Evolutionary conservation across 2,797 vertebrate genomes (phyloP).

Genomic region (Pipistrellus kuhlii): DNA sequence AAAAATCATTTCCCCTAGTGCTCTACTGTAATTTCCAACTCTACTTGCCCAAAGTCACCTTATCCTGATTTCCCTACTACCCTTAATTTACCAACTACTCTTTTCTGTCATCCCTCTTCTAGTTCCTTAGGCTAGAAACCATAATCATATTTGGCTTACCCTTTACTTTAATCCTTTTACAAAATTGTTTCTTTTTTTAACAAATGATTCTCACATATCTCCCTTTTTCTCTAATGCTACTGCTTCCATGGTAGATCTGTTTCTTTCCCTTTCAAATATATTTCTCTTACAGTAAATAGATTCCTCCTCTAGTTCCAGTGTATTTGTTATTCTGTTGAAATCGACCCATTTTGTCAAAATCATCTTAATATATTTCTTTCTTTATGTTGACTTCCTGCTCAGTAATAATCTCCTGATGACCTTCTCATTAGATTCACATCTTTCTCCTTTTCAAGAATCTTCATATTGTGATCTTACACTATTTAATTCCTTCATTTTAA

Average conservation of each 20-base stretch:
- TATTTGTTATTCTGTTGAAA: slow-evolving; percentile 15
- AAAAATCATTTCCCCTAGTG: slow-evolving; percentile 4
- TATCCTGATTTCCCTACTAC: background rate
- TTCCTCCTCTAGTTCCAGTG: background rate
- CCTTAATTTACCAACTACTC: slow-evolving; percentile 7
- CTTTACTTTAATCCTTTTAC: slow-evolving; percentile 19
- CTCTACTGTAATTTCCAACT: background rate
- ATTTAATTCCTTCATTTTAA: slow-evolving; percentile 11
- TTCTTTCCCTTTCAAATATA: slow-evolving; percentile 14
- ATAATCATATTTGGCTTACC: slow-evolving; percentile 11
- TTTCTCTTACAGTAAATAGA: background rate
- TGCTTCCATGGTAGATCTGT: slow-evolving; percentile 26
- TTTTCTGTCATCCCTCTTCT: slow-evolving; percentile 4
- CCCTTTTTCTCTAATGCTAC: background rate
- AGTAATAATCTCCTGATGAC: background rate
- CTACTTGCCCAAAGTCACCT: background rate
- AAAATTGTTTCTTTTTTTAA: background rate
- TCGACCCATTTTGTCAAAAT: slow-evolving; percentile 47
- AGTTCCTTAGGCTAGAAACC: background rate
- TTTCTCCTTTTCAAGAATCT: slow-evolving; percentile 54
- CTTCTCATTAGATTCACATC: slow-evolving; percentile 27
- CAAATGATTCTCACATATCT: slow-evolving; percentile 4
- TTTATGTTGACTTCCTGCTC: slow-evolving; percentile 28
- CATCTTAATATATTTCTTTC: background rate
- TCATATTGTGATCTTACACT: slow-evolving; percentile 4